These are phyloP conservation scores for Panagrolaimus sp. DNA, from an alignment of 1,140 invertebrate species.

Conservation along the genomic window DNA sequence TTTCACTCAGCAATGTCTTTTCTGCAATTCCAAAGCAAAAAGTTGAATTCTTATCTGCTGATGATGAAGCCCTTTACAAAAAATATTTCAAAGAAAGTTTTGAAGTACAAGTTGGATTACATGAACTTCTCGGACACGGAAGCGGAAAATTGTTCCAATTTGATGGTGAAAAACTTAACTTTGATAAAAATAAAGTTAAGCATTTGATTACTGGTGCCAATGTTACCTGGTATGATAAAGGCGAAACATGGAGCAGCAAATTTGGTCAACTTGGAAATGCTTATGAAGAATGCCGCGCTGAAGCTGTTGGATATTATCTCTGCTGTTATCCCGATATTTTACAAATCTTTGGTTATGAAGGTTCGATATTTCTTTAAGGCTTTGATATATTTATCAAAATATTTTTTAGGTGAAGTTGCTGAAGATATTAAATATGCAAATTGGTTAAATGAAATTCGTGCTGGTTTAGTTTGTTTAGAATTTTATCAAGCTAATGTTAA, in stretches of 20 bases:
- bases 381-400: too few species aligned
- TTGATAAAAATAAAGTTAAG: slow-evolving; percentile 70
- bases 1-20: slow-evolving; percentile 86
- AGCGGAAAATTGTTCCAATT: slow-evolving; percentile 83
- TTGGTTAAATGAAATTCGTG: slow-evolving; percentile 80
- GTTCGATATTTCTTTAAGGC: too few species aligned
- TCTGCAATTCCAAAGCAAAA: slow-evolving; percentile 76
- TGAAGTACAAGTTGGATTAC: slow-evolving; percentile 79
- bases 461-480: slow-evolving; percentile 77
- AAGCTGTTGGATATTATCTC: slow-evolving; percentile 83
- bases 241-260: slow-evolving; percentile 83
- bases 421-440: slow-evolving; percentile 82
- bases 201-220: slow-evolving; percentile 71
- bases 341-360: slow-evolving; percentile 79
- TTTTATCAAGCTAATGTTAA: slow-evolving; percentile 80
- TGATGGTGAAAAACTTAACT: slow-evolving; percentile 74
- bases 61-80: slow-evolving; percentile 64
- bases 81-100: slow-evolving; percentile 49
- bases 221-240: slow-evolving; percentile 69
- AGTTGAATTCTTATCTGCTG: slow-evolving; percentile 73
- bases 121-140: slow-evolving; percentile 88
- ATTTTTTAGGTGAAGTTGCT: slow-evolving; percentile 68
- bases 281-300: slow-evolving; percentile 90
- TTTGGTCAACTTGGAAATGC: slow-evolving; percentile 79
- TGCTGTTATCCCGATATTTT: slow-evolving; percentile 72